A percentile compares a stretch with the other conserved stretches of the same genome.
phyloP scores from a whole-genome alignment of 2,888 invertebrate genomes.

The Phrixothrix hirtus region DNA sequence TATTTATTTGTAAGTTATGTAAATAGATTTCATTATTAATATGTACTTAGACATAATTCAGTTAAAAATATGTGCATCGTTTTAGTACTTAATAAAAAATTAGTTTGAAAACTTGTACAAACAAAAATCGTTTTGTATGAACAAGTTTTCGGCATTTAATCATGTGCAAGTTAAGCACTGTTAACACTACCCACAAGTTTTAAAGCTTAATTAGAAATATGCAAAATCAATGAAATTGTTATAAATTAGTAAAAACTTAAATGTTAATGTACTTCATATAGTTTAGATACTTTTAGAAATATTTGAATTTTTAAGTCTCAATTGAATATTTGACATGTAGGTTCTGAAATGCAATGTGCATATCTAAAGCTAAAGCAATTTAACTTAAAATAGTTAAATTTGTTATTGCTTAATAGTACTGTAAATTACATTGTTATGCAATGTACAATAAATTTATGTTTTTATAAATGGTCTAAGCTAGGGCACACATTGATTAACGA shows the following conservation, averaged over 20 bases:
- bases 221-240: slow-evolving; percentile 53
- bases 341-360: slow-evolving; percentile 40
- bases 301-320: slow-evolving; percentile 38
- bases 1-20: no score
- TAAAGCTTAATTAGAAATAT: slow-evolving; percentile 49
- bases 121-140: not conserved
- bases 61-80: no score
- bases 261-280: slow-evolving; percentile 60
- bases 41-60: no score
- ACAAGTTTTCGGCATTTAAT: slow-evolving; percentile 6
- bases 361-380: slow-evolving; percentile 31
- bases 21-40: no score
- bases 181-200: slow-evolving; percentile 40
- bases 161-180: slow-evolving; percentile 49
- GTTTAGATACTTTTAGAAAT: slow-evolving; percentile 60
- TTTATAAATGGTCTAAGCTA: no score
- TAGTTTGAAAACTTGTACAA: slow-evolving; percentile 2
- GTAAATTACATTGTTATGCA: no score
- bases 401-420: no score
- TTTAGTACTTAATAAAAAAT: no score
- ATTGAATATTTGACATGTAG: slow-evolving; percentile 33
- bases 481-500: no score
- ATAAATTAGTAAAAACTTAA: slow-evolving; percentile 55
- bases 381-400: slow-evolving; percentile 14
- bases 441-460: no score